Base-by-base conservation (phyloP, 2,888 invertebrate genomes). In the Panopea generosa region DNA sequence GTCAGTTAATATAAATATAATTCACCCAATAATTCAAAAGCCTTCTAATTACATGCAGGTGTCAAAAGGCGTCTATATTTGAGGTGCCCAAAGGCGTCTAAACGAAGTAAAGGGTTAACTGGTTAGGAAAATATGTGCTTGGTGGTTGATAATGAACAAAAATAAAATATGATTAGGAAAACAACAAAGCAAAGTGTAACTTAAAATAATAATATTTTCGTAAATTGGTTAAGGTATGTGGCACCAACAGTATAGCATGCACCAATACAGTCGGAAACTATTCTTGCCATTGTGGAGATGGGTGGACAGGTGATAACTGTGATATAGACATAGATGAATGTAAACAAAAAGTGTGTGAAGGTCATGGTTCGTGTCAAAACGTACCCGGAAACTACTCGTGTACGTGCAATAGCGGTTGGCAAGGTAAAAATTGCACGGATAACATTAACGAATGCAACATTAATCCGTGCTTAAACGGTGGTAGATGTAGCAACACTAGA, bases 371-470 rank as follows among this genome's bases (percentile, higher is more conserved):
- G 11, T 75, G 75, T 56, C 22, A 49, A 52, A 74, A 74, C 57
- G 27, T 33, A 0, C 33, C 14, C 20, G 69, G 75, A 20, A 63
- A 53, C 27, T 75, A 55, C 45, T 26, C 7, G 24, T 75, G 75
- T 65, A 24, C 22, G 1, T 75, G 75, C 22, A 9, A 27, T 22
- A 45, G 20, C 2, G 69, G 69, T 2, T 69, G 29, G 20, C 16
- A 38, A 0, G 75, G 75, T 22, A 38, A 27, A 7, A n/a, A 52
- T 14, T 76, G 76, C 45, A n/a, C 50, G 4, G 11, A 47, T 33
- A 70, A 76, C 45, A 45, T 56, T 3, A 55, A 76, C 29, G 76
- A 76, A 61, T 76, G 76, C 27, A 22, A 61, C 1, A 45, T 18
- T 3, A 45, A 45, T n/a, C 45, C 45, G 6, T 45, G 45, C 16